phyloP scores from a whole-genome alignment of 2,888 invertebrate genomes.

The Ligdia adustata region DNA sequence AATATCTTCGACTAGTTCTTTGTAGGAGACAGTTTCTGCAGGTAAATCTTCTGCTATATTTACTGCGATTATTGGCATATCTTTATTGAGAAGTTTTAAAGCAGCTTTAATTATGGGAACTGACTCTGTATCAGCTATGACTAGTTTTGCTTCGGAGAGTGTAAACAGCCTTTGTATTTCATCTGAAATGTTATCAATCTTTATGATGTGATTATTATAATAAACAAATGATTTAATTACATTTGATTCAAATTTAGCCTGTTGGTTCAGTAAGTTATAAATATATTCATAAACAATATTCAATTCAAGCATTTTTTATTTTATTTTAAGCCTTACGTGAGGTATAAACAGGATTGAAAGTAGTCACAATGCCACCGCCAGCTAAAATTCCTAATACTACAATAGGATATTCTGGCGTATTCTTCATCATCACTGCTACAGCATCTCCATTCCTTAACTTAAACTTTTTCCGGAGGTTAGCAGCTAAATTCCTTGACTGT shows the following conservation, averaged over 20 bases:
- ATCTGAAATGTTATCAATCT: slow-evolving; percentile 76
- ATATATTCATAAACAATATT: no score
- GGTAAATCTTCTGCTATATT: slow-evolving; percentile 58
- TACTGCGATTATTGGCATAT: slow-evolving; percentile 78
- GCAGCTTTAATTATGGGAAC: slow-evolving; percentile 74
- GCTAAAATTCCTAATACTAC: slow-evolving; percentile 84
- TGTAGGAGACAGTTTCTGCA: slow-evolving; percentile 83
- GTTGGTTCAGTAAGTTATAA: no score
- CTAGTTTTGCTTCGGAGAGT: slow-evolving; percentile 81
- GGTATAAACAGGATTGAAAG: slow-evolving; percentile 89
- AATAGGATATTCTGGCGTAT: slow-evolving; percentile 88
- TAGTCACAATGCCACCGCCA: slow-evolving; percentile 86
- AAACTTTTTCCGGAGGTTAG: slow-evolving; percentile 84
- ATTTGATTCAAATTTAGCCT: no score
- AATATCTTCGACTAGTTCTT: slow-evolving; percentile 79
- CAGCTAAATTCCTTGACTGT: slow-evolving; percentile 82
- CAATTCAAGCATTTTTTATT: no score
- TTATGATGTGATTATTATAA: no score
- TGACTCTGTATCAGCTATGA: slow-evolving; percentile 84
- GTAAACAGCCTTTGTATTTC: slow-evolving; percentile 87
- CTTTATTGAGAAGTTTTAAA: slow-evolving; percentile 63
- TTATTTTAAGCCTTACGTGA: slow-evolving; percentile 71
- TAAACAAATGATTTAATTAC: no score
- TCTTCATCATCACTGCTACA: slow-evolving; percentile 87
- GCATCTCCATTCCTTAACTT: slow-evolving; percentile 85